Evolutionary conservation across 2,888 invertebrate species (phyloP), one percentile per base, ranked within the genome.

Genomic region (Mechanitis mazaeus): DNA sequence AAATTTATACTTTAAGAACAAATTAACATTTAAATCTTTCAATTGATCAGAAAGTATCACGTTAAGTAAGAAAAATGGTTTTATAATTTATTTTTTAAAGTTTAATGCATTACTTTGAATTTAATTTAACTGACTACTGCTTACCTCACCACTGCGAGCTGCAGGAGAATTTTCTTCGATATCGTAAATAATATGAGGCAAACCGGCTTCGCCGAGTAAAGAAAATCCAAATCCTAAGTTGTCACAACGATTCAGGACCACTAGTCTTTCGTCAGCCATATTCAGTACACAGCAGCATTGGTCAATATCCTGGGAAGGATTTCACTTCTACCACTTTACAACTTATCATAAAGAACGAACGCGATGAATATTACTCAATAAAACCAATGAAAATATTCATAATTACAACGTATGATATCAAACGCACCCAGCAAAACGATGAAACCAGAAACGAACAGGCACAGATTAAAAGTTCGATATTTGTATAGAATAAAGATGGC

Each of bases 121-220:
- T n/a, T 50, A 31, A 50, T 50, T 31, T 1, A 31, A 50, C 50
- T 31, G 50, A 50, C 7, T 31, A 50, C n/a, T 31, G 33, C 93
- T 92, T 92, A 96, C 96, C 94, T 95, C 94, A 84, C 95, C 96
- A 87, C 96, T 95, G 84, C 95, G 95, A 77, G 96, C 96, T 72
- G 97, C 97, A 85, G 97, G 97, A 76, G 97, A 97, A 90, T 97
- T 96, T 87, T 96, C 96, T 82, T 96, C 93, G 83, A 97, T 96
- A 91, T 96, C 95, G 91, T 96, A 97, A 87, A 97, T 96, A 85
- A 97, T 95, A 84, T 96, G 97, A 82, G 97, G 97, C 88, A 96
- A 93, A 85, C 96, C 96, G 81, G 96, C 95, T 89, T 96, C 95
- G 73, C 96, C 96, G 81, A 97, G 93, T 79, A 97, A 91, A 77